Evolutionary conservation across 1,140 invertebrate genomes (phyloP).

Genomic region (Pogonus chalceus): DNA sequence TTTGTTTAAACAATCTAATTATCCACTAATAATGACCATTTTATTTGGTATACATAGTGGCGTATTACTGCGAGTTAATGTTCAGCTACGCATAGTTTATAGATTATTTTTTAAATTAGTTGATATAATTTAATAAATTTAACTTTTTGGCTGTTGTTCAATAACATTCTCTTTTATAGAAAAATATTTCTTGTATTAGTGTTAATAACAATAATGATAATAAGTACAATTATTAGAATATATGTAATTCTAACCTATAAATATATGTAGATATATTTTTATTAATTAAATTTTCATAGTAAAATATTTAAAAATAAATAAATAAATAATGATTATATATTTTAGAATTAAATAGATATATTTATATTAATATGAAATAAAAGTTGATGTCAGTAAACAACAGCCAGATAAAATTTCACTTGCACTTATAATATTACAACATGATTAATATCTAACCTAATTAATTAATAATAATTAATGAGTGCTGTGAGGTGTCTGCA

Average conservation of each 20-base stretch:
- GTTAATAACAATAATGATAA: too few species aligned
- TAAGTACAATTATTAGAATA: too few species aligned
- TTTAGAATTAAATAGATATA: too few species aligned
- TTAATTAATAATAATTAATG: not conserved
- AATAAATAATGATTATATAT: too few species aligned
- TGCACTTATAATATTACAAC: slow-evolving; percentile 5
- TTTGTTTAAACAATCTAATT: not conserved
- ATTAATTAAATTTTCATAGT: too few species aligned
- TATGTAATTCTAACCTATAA: too few species aligned
- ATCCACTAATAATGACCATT: not conserved
- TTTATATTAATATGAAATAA: too few species aligned
- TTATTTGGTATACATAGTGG: not conserved
- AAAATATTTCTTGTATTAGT: too few species aligned
- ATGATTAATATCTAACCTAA: slow-evolving; percentile 6
- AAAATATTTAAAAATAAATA: too few species aligned
- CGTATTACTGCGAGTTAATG: not conserved
- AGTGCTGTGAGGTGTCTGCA: slow-evolving; percentile 5
- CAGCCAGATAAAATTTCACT: slow-evolving; percentile 3
- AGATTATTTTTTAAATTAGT: not conserved
- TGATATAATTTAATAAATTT: slow-evolving; percentile 8
- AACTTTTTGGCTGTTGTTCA: slow-evolving; percentile 1
- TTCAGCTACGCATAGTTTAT: slow-evolving; percentile 6
- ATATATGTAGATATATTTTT: too few species aligned
- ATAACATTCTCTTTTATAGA: not conserved
- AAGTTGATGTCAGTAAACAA: not conserved